Evolutionary conservation across 2,888 invertebrate genomes (phyloP).

Genomic region (Coenonympha arcania): DNA sequence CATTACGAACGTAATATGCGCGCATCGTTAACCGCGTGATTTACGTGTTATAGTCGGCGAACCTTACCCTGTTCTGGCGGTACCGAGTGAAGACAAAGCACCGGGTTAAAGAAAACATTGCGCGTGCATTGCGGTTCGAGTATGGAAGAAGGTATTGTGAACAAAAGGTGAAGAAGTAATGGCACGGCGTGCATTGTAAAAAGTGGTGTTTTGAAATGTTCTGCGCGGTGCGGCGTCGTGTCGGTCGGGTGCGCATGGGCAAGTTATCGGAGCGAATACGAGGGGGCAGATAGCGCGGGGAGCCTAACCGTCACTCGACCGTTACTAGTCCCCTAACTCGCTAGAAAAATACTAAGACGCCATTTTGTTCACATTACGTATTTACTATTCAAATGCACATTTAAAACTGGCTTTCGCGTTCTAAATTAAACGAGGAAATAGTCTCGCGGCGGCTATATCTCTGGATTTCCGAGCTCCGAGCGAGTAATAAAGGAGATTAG

Average conservation of each 20-base stretch:
- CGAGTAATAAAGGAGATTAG: slow-evolving; percentile 57
- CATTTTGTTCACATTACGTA: slow-evolving; percentile 51
- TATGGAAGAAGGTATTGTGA: slow-evolving; percentile 33
- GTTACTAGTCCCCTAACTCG: slow-evolving; percentile 68
- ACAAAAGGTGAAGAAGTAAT: slow-evolving; percentile 51
- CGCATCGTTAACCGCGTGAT: slow-evolving; percentile 64
- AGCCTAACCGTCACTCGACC: slow-evolving; percentile 72
- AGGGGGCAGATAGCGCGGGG: slow-evolving; percentile 74
- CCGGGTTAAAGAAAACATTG: slow-evolving; percentile 30
- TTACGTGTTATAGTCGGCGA: slow-evolving; percentile 50
- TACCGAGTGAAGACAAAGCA: slow-evolving; percentile 32
- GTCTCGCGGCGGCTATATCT: slow-evolving; percentile 35
- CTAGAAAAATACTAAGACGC: slow-evolving; percentile 70
- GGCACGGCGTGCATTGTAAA: slow-evolving; percentile 48
- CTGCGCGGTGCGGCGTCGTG: slow-evolving; percentile 62
- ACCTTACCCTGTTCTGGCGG: slow-evolving; percentile 49
- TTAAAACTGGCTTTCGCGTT: slow-evolving; percentile 42
- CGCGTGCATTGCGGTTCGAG: slow-evolving; percentile 49
- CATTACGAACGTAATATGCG: slow-evolving; percentile 50
- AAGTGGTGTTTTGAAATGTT: slow-evolving; percentile 63
- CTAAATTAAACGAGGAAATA: slow-evolving; percentile 56
- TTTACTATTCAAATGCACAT: slow-evolving; percentile 46
- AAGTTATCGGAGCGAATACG: slow-evolving; percentile 75
- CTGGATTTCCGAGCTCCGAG: slow-evolving; percentile 44
- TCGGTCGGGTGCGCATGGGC: slow-evolving; percentile 73